Evolutionary conservation across 2,113 vertebrate species (phyloP).

Genomic region (Phylloscopus whistleri): DNA sequence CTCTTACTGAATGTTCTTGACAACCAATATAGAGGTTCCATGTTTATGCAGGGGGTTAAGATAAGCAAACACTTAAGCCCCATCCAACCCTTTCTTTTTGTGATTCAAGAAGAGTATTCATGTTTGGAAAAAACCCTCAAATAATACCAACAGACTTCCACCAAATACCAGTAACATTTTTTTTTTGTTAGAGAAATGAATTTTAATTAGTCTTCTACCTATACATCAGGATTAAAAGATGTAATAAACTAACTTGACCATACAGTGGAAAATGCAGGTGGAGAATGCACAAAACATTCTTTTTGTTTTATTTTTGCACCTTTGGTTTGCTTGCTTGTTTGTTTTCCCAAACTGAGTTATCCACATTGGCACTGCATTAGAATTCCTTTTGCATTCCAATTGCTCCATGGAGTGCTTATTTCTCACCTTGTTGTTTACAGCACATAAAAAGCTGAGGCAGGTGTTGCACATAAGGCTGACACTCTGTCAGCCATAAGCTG

Average conservation of each 20-base stretch:
- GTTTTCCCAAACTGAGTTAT: background rate
- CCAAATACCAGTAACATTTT: background rate
- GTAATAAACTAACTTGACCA: background rate
- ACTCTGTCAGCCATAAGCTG: constrained; percentile 26
- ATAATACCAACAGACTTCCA: background rate
- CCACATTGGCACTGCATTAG: background rate
- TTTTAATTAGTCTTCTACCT: background rate
- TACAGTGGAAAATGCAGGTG: background rate
- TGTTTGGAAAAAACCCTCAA: background rate
- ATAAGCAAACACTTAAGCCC: background rate
- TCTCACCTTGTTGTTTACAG: constrained; percentile 37
- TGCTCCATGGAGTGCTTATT: background rate
- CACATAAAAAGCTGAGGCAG: background rate
- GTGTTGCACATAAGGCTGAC: constrained; percentile 33
- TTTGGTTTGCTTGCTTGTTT: background rate
- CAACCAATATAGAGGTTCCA: background rate
- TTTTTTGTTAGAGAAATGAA: background rate
- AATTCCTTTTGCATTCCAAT: background rate
- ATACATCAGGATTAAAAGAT: background rate
- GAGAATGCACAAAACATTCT: background rate
- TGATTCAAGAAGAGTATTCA: background rate
- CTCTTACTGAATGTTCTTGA: background rate
- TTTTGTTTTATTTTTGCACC: background rate
- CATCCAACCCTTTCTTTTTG: background rate
- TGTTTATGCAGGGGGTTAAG: background rate